phyloP scores from a whole-genome alignment of 2,797 vertebrate species.

The Natrix natrix region DNA sequence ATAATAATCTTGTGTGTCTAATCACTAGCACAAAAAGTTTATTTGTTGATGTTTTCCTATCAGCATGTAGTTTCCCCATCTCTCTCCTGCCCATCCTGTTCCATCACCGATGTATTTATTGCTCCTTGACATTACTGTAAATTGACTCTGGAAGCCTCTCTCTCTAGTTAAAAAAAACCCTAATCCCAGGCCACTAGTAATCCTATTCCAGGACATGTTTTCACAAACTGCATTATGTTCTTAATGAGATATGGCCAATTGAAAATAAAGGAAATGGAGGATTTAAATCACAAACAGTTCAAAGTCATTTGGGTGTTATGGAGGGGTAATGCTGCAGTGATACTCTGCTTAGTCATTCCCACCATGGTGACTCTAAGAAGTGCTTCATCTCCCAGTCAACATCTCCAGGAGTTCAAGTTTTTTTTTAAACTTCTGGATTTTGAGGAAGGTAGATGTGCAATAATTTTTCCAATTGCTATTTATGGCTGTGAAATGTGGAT shows the following conservation, averaged over 20 bases:
- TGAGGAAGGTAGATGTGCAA: not conserved
- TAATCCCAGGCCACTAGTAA: slow-evolving; percentile 65
- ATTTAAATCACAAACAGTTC: slow-evolving; percentile 63
- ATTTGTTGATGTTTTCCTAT: slow-evolving; percentile 76
- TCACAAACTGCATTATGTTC: slow-evolving; percentile 59
- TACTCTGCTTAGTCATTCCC: not conserved
- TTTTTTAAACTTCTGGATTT: not conserved
- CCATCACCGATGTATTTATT: slow-evolving; percentile 71
- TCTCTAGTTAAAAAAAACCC: slow-evolving; percentile 60
- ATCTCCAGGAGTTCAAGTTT: not conserved
- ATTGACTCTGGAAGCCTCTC: slow-evolving; percentile 73
- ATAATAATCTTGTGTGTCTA: slow-evolving; percentile 79
- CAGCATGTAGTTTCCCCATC: slow-evolving; percentile 59
- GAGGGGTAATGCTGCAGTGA: slow-evolving; percentile 37
- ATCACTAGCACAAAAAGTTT: slow-evolving; percentile 75
- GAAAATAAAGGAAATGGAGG: slow-evolving; percentile 40
- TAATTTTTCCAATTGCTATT: not conserved
- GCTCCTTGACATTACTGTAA: slow-evolving; percentile 74
- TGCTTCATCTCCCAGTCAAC: not conserved
- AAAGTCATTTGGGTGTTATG: slow-evolving; percentile 50
- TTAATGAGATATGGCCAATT: slow-evolving; percentile 64
- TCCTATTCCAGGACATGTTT: slow-evolving; percentile 63
- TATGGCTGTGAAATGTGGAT: not conserved
- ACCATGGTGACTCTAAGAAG: not conserved
- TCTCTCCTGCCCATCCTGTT: slow-evolving; percentile 66